Conservation (phyloP, 2,113 vertebrate species). For the Sylvietta virens region DNA sequence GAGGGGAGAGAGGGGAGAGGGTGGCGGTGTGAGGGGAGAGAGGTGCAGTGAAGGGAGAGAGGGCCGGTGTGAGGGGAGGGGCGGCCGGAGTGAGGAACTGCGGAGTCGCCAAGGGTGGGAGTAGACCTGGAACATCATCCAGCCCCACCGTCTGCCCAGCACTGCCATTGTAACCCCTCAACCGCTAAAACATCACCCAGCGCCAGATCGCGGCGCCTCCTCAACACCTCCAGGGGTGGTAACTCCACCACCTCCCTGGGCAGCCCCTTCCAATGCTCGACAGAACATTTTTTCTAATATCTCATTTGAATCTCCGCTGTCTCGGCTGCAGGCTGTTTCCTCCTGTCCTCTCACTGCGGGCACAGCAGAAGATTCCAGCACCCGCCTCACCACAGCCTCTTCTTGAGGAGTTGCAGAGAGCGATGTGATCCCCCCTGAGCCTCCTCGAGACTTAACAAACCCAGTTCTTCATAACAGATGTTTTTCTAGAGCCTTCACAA, state of each 20-base stretch:
- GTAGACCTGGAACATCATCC: accelerated
- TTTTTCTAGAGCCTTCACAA: not conserved
- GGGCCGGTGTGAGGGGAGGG: not conserved
- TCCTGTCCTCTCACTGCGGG: not conserved
- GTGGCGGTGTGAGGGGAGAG: not conserved
- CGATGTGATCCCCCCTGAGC: not conserved
- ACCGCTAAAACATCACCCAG: too few species aligned
- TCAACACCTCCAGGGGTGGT: too few species aligned
- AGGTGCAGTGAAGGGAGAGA: too few species aligned
- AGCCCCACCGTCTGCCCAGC: not conserved
- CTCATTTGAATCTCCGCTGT: not conserved
- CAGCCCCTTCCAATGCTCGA: not conserved
- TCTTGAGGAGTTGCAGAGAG: not conserved
- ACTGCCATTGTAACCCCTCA: too few species aligned
- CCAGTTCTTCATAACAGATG: not conserved
- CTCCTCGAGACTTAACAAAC: not conserved
- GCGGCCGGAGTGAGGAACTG: accelerated
- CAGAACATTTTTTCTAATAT: not conserved
- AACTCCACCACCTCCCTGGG: not conserved
- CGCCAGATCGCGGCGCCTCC: not conserved
- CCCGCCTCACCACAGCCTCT: not conserved
- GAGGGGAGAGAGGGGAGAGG: not conserved
- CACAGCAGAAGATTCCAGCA: not conserved
- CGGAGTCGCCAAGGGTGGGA: accelerated
- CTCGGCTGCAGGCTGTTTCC: not conserved